phyloP scores from a whole-genome alignment of 2,797 vertebrate species.

The Staurois parvus region DNA sequence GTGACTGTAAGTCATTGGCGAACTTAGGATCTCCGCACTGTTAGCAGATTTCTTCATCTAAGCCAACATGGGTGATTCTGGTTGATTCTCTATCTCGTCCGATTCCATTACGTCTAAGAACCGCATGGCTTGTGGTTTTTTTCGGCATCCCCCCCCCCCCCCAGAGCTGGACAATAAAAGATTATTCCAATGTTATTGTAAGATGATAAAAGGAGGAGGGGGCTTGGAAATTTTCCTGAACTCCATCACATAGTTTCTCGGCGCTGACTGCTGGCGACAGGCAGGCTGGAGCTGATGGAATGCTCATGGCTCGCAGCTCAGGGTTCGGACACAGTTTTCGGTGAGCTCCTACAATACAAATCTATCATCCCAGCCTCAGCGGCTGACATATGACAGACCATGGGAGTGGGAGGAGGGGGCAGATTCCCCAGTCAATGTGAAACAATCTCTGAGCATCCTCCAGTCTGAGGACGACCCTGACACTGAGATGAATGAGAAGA shows the following conservation, averaged over 20 bases:
- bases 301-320: conserved; percentile 73
- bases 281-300: conserved; percentile 69
- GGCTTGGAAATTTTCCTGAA: conserved; percentile 56
- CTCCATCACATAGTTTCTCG: conserved; percentile 34
- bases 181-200: conserved; percentile 66
- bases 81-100: neutral
- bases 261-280: conserved; percentile 59
- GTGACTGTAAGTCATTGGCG: no score
- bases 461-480: conserved; percentile 22
- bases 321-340: conserved; percentile 67
- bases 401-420: conserved; percentile 33
- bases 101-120: no score
- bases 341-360: conserved; percentile 72
- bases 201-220: conserved; percentile 51
- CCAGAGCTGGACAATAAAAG: conserved; percentile 57
- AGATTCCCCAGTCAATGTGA: conserved; percentile 45
- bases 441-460: conserved; percentile 14
- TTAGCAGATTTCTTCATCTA: no score
- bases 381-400: conserved; percentile 78
- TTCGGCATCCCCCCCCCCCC: neutral
- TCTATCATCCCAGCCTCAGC: conserved; percentile 74
- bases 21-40: no score
- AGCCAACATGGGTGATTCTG: neutral
- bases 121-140: neutral
- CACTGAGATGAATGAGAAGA: conserved; percentile 6